Percentiles rank a stretch among this genome's conserved stretches.
These are phyloP conservation scores for Haliclona indistincta DNA, from an alignment of 37 sponge, comb jelly and placozoan species.

Conservation along the genomic window DNA sequence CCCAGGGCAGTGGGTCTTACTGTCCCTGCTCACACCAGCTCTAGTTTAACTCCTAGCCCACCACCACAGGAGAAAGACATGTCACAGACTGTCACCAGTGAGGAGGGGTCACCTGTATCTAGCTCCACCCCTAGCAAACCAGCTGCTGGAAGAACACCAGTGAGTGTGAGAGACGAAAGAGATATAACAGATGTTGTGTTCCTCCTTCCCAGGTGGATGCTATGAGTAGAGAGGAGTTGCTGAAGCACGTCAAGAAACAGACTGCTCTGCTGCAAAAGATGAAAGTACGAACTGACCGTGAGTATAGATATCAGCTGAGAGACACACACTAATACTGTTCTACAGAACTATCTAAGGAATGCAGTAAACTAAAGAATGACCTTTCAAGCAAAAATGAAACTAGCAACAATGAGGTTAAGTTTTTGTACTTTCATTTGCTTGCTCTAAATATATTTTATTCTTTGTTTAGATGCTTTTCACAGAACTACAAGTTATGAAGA, in stretches of 20 bases:
- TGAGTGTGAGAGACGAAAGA: background rate
- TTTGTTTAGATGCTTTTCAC: conserved; percentile 27
- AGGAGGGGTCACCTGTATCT: no score
- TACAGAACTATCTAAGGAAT: conserved; percentile 23
- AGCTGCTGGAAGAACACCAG: no score
- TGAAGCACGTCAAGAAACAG: conserved; percentile 84
- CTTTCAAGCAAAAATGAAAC: background rate
- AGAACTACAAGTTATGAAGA: conserved; percentile 61
- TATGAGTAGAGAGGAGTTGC: conserved; percentile 70
- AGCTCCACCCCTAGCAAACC: no score
- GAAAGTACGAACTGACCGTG: conserved; percentile 65
- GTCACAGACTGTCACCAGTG: no score
- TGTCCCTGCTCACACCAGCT: no score
- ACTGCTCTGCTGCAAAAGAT: conserved; percentile 66
- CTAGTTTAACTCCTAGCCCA: no score
- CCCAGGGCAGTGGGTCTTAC: no score
- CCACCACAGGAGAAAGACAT: no score
- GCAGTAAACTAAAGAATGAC: conserved; percentile 17
- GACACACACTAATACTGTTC: background rate
- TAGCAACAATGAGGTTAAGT: background rate
- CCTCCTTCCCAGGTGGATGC: conserved; percentile 60
- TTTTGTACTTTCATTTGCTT: background rate
- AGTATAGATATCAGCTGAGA: background rate
- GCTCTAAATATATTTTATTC: background rate
- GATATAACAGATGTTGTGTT: background rate